These are phyloP conservation scores for Hirtodrosophila trivittata DNA, from an alignment of 2,888 invertebrate genomes.

Conservation along the genomic window DNA sequence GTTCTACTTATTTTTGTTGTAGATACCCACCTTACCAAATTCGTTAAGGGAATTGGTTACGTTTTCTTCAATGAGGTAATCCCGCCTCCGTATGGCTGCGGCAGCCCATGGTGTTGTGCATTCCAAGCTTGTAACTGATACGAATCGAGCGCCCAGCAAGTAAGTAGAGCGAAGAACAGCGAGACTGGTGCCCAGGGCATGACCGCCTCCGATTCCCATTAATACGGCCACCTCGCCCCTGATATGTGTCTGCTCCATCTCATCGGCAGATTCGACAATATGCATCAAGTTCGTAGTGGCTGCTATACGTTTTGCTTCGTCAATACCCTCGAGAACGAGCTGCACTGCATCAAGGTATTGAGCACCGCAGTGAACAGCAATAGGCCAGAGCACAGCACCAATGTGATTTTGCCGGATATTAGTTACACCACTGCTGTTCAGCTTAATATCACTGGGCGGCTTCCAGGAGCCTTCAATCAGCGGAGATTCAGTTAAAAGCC, in stretches of 20 bases:
- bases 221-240: conserved; percentile 87
- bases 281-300: conserved; percentile 85
- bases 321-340: conserved; percentile 88
- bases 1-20: neutral
- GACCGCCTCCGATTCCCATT: conserved; percentile 88
- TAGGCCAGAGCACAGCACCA: conserved; percentile 84
- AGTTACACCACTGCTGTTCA: conserved; percentile 73
- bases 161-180: conserved; percentile 88
- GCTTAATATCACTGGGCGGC: conserved; percentile 71
- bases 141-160: conserved; percentile 87
- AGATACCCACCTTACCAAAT: conserved; percentile 82
- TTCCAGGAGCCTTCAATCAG: conserved; percentile 85
- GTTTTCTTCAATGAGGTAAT: conserved; percentile 82
- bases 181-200: conserved; percentile 88
- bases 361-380: conserved; percentile 86
- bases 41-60: conserved; percentile 82
- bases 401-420: conserved; percentile 85
- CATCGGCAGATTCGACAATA: conserved; percentile 85
- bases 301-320: conserved; percentile 86
- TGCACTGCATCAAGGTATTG: conserved; percentile 88
- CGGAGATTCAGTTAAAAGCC: conserved; percentile 85
- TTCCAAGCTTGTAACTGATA: conserved; percentile 87
- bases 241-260: conserved; percentile 86
- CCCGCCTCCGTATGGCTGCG: conserved; percentile 80
- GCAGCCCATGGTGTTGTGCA: conserved; percentile 88